A percentile compares a stretch with the other conserved stretches of the same genome.
Evolutionary conservation across 2,888 invertebrate species (phyloP).

Genomic region (Lasioglossum marginatum): DNA sequence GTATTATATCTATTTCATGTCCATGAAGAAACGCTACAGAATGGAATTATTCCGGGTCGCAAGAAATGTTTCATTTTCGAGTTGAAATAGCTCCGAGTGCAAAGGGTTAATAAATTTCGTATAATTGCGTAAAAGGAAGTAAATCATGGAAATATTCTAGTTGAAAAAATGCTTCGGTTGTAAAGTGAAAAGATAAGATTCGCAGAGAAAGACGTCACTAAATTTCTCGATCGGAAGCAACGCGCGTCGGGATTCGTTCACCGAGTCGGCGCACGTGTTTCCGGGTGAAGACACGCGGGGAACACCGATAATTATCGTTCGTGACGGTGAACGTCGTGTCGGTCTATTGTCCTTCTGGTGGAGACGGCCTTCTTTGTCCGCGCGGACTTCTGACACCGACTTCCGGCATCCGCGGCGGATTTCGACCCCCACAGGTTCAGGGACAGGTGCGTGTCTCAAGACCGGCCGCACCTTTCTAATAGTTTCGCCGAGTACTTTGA

Average conservation of each 20-base stretch:
- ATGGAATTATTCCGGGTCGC: no score
- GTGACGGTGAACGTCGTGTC: constrained; percentile 29
- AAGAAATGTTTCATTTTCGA: no score
- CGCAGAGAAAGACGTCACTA: background rate
- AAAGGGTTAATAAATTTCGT: no score
- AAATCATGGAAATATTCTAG: no score
- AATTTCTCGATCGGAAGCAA: background rate
- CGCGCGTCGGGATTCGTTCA: constrained; percentile 31
- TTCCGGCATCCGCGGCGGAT: constrained; percentile 12
- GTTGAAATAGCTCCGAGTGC: no score
- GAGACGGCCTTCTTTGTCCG: background rate
- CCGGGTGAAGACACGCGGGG: constrained; percentile 40
- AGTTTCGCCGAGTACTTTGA: background rate
- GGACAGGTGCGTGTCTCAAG: background rate
- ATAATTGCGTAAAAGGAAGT: no score
- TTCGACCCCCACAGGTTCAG: background rate
- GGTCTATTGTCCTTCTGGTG: constrained; percentile 22
- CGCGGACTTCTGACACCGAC: background rate
- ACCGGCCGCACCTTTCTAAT: background rate
- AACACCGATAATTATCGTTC: constrained; percentile 45
- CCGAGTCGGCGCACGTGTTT: constrained; percentile 60
- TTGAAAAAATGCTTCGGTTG: no score
- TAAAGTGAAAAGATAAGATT: no score
- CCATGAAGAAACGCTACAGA: no score
- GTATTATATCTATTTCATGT: no score